phyloP scores from a whole-genome alignment of 2,113 vertebrate genomes.

The Manacus vitellinus region DNA sequence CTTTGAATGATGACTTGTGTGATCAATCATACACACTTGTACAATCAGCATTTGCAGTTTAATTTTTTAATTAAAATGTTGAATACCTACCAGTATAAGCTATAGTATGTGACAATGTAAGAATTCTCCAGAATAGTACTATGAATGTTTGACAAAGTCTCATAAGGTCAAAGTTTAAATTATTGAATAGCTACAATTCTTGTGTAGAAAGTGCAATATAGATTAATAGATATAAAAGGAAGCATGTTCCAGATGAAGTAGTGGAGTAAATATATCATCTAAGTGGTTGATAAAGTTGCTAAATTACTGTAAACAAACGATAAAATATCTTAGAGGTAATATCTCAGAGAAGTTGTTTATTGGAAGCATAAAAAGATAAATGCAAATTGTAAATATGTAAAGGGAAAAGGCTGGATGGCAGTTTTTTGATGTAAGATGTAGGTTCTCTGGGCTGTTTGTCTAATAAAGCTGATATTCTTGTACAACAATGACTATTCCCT shows the following conservation, averaged over 20 bases:
- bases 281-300: not conserved
- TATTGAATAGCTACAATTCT: slow-evolving; percentile 21
- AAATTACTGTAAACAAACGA: slow-evolving; percentile 36
- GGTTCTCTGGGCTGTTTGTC: not conserved
- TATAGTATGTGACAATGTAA: not conserved
- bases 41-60: not conserved
- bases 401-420: not conserved
- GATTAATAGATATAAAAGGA: slow-evolving; percentile 30
- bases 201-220: not conserved
- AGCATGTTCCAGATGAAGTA: slow-evolving; percentile 1
- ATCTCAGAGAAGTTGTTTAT: not conserved
- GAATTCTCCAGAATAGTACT: not conserved
- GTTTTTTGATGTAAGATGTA: not conserved
- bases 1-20: not conserved
- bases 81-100: not conserved
- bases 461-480: not conserved
- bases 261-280: slow-evolving; percentile 13
- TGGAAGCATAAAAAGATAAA: not conserved
- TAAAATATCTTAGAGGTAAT: not conserved
- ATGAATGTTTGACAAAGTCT: slow-evolving; percentile 6
- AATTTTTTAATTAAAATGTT: not conserved
- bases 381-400: not conserved
- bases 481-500: not conserved
- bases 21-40: not conserved
- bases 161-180: slow-evolving; percentile 16